Base-by-base conservation (phyloP, 2,113 vertebrate species). In the Eulemur macaco region DNA sequence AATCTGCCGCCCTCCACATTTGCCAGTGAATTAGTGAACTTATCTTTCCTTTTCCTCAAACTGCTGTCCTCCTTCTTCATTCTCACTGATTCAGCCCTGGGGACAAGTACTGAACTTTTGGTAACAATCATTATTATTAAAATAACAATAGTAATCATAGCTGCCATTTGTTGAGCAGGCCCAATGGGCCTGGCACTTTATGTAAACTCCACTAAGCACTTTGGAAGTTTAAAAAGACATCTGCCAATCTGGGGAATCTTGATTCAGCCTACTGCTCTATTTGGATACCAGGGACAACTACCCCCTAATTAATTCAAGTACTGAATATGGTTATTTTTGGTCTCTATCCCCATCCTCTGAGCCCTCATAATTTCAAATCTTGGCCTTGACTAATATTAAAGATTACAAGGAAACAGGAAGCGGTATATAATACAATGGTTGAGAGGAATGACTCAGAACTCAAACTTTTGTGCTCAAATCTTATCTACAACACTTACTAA, bases 161-260 rank as follows among this genome's bases (percentile, higher is more conserved):
- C 27, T 86, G 12, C 12, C 77, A 92, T 66, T 66, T 39, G 21
- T 45, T 86, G 50, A 71, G 3, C 25, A 90, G 13, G 60, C 9
- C 50, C 56, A 90, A 31, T 63, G 13, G 63, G 4, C 8, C 66
- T 81, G 27, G 5, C 31, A 95, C 82, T 86, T 76, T 60, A 37
- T 86, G 60, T 69, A 14, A 93, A 82, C 58, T 37, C 47, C 29
- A 52, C 2, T 84, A 89, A 89, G 10, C 37, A 85, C n/a, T 86
- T 54, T 74, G n/a, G 29, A 95, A 81, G 4, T 14, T 90, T 90
- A 76, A 90, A 91, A 93, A 69, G 81, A 68, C n/a, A 23, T 86
- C 13, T 76, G 58, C 34, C 45, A 56, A 68, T 18, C 6, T 87
- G 25, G 39, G 3, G 25, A 78, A 52, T 69, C 52, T 76, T 92